Conservation (phyloP, 1,140 invertebrate species). For the Cephus cinctus region DNA sequence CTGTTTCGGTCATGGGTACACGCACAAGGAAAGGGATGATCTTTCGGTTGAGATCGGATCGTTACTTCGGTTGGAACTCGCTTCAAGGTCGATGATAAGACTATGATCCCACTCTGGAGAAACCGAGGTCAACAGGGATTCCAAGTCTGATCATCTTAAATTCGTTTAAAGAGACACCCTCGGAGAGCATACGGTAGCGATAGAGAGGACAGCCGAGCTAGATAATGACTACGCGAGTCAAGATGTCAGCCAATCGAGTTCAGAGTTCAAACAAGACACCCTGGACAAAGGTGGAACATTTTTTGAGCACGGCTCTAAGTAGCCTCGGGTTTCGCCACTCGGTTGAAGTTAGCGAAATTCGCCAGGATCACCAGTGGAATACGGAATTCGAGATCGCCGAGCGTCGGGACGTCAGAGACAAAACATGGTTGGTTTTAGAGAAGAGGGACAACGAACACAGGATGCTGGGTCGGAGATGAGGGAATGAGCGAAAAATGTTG, state of each 20-base stretch:
- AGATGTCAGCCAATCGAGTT: constrained; percentile 29
- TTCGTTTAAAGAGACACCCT: constrained; percentile 18
- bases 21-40: background rate
- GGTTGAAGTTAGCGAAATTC: background rate
- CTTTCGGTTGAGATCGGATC: too few relatives aligned
- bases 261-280: background rate
- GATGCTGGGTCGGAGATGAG: too few relatives aligned
- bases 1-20: background rate
- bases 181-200: constrained; percentile 9
- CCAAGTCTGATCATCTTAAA: constrained; percentile 28
- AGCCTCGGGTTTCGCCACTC: background rate
- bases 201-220: background rate
- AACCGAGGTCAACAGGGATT: constrained; percentile 18
- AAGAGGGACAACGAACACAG: too few relatives aligned
- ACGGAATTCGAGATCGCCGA: too few relatives aligned
- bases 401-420: too few relatives aligned
- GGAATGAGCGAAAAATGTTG: too few relatives aligned
- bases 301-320: too few relatives aligned
- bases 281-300: background rate
- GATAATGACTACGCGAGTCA: background rate
- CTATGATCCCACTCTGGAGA: constrained; percentile 2
- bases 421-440: too few relatives aligned
- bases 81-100: background rate
- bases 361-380: background rate
- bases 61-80: too few relatives aligned